Evolutionary conservation across 2,888 invertebrate genomes (phyloP).

Genomic region (Polietes domitor): DNA sequence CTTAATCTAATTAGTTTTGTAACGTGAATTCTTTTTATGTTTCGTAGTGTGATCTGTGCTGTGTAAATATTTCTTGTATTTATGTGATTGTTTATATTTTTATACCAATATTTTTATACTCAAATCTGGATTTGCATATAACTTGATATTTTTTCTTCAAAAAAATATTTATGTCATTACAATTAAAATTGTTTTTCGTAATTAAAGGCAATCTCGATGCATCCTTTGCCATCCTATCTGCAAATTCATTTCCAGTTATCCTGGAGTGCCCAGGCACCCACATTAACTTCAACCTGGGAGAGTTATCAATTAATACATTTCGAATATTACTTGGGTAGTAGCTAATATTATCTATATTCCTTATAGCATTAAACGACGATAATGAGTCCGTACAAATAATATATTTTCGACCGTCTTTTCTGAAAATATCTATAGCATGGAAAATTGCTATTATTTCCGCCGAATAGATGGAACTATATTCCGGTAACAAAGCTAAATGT

Average conservation of each 20-base stretch:
- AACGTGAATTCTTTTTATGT: too few relatives aligned
- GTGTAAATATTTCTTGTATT: too few relatives aligned
- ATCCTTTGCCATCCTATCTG: conserved; percentile 26
- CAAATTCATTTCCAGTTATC: conserved; percentile 42
- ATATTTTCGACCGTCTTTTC: not conserved
- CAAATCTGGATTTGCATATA: too few relatives aligned
- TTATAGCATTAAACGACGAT: conserved; percentile 35
- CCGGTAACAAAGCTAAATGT: not conserved
- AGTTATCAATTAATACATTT: not conserved
- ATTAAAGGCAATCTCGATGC: too few relatives aligned
- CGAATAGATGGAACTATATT: conserved; percentile 24
- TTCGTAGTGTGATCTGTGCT: too few relatives aligned
- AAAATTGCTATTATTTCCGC: conserved; percentile 28
- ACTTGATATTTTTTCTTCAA: too few relatives aligned
- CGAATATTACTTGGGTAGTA: conserved; percentile 16
- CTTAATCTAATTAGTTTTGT: too few relatives aligned
- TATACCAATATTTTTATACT: too few relatives aligned
- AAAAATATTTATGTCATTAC: too few relatives aligned
- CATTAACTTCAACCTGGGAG: conserved; percentile 20
- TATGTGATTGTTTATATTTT: too few relatives aligned
- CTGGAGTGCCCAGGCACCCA: conserved; percentile 42
- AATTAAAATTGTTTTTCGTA: too few relatives aligned
- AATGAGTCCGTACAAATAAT: conserved; percentile 39
- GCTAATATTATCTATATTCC: conserved; percentile 16
- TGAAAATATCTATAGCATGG: not conserved